phyloP scores from a whole-genome alignment of 2,113 vertebrate species.

The Polypterus bichir region DNA sequence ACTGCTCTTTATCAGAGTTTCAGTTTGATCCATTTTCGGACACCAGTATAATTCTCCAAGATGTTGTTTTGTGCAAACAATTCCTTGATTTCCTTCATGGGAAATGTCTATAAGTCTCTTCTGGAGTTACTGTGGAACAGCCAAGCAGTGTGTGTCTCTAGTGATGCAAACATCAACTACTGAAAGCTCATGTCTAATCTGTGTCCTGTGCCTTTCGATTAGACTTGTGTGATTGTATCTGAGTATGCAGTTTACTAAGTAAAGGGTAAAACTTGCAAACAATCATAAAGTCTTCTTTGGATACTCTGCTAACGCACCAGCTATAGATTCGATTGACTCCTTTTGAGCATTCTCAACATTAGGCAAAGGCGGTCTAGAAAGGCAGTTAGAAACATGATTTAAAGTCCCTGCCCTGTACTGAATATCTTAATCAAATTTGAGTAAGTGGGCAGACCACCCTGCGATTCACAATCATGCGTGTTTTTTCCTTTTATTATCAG shows the following conservation, averaged over 20 bases:
- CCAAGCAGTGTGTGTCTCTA: conserved; percentile 6
- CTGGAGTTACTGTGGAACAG: conserved; percentile 10
- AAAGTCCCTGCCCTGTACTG: conserved; percentile 6
- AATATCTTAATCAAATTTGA: conserved; percentile 11
- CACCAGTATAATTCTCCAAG: conserved; percentile 14
- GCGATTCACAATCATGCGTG: background rate
- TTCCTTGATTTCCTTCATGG: conserved; percentile 14
- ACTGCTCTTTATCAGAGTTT: conserved; percentile 7
- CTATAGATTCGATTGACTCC: background rate
- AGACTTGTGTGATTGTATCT: conserved; percentile 1
- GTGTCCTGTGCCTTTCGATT: background rate
- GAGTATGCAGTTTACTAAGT: conserved; percentile 5
- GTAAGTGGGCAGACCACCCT: conserved; percentile 5
- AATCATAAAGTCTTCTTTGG: background rate
- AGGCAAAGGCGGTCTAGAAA: background rate
- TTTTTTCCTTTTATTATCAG: conserved; percentile 12
- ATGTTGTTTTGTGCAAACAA: conserved; percentile 11
- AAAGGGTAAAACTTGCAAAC: conserved; percentile 9
- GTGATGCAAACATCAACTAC: conserved; percentile 5
- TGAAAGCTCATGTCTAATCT: conserved; percentile 13
- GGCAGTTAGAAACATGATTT: conserved; percentile 6
- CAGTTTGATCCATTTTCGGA: conserved; percentile 16
- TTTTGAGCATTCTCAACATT: background rate
- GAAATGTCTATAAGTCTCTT: conserved; percentile 9
- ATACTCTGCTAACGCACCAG: background rate